Base-by-base conservation (phyloP, 2,797 vertebrate species). In the Sebastes nivosus region DNA sequence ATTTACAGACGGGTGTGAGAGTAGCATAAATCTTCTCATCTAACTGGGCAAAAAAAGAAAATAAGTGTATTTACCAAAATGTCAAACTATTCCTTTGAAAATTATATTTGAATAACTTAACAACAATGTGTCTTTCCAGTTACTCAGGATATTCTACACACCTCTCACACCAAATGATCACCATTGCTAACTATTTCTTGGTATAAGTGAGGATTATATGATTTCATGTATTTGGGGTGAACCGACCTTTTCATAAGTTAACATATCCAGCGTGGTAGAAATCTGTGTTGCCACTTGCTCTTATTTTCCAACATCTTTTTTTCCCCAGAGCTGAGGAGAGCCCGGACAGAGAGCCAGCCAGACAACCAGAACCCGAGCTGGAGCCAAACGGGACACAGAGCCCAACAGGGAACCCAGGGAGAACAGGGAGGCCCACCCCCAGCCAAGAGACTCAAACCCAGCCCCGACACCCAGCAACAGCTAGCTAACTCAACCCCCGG, bases 361-460 rank as follows among this genome's bases (percentile, higher is more conserved):
- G 92, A 89, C 77, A 91, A 88, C 87, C 94, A 90, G 85, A 91
- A 67, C 80, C 88, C 89, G 75, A 88, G 63, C 83, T 94, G 94
- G 93, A 93, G 74, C 84, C 94, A 93, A 86, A 78, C 87, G 67
- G 92, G 92, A 89, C 91, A 91, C 75, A 83, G 91, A 87, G 58
- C 80, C 67, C 87, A 80, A 65, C 86, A 90, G 77, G 84, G 83
- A 88, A 73, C 42, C 81, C 91, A 88, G 67, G 89, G 85, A 82
- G 91, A 91, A 18, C 93, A 97, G 84, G 96, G 96, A 88, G 98
- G 97, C 77, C 97, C 97, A 74, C 98, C 98, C 38, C 97, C 98
- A 74, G 96, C 97, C 94, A 99, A 99, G 95, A 98, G 98, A 95
- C 98, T 98, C 95, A 99, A 98, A 93, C 95, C 97, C 92, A 98